Evolutionary conservation across 2,797 vertebrate genomes (phyloP), one percentile per base, ranked within the genome.

Genomic region (Cyprinodon diabolis): DNA sequence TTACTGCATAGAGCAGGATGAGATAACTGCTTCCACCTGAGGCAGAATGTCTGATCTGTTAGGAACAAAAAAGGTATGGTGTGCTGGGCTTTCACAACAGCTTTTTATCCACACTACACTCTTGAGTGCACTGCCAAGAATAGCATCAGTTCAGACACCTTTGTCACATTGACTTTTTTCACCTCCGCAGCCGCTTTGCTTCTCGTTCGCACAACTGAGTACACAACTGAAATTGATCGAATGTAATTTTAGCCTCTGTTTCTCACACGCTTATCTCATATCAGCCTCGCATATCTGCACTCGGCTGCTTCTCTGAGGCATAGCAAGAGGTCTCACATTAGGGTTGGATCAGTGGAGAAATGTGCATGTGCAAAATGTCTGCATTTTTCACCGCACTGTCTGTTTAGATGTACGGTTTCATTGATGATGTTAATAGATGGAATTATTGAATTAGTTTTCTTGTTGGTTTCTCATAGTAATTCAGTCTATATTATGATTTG

Each of bases 71-170:
- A 54, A 40, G 77, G 62, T 71, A 81, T 56, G 69, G 35, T 23
- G 65, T 48, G 67, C 69, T 75, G 82, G 79, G 65, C 55, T 56
- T 78, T 80, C 71, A 82, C 72, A 66, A 6, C 79, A 40, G 25
- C 76, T n/a, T 81, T 86, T 77, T 76, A 79, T 86, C 81, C 30
- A 76, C 12, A 21, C 63, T 72, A 73, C 73, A 17, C 75, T 73
- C 52, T 48, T 70, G 67, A 71, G 72, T 68, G 82, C 62, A 83
- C 58, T 72, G 79, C 81, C 72, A 57, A 80, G 79, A 90, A 87
- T 85, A 89, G 77, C 78, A 74, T 66, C 74, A 4, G 77, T 74
- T 83, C 85, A 87, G 71, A 84, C 85, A 85, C 87, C 78, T 83
- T 83, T 82, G 81, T 86, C 80, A 77, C 14, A 76, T 68, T 67